Evolutionary conservation across 2,888 invertebrate genomes (phyloP).

Genomic region (Cryptus viduatorius): DNA sequence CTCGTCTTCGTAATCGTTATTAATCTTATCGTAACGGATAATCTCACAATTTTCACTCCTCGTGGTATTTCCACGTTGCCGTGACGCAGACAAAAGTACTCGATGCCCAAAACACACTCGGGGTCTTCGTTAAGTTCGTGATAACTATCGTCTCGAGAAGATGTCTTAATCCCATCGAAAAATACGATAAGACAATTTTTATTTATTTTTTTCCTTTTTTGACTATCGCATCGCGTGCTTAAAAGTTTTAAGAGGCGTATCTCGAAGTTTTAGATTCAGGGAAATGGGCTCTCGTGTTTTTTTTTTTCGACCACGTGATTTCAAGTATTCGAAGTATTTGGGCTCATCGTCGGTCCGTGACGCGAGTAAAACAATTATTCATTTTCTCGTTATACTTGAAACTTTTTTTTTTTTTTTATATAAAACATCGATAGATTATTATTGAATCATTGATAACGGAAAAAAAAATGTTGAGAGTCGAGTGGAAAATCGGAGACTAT

Average conservation of each 20-base stretch:
- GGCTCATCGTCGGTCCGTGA: not conserved
- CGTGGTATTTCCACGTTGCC: not conserved
- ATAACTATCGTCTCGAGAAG: not conserved
- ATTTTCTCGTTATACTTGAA: too few relatives aligned
- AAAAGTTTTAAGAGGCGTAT: not conserved
- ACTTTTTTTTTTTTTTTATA: too few relatives aligned
- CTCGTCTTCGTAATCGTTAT: conserved; percentile 19
- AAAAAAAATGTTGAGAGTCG: too few relatives aligned
- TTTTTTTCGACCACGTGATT: not conserved
- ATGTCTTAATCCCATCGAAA: not conserved
- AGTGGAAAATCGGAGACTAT: too few relatives aligned
- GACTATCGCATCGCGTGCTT: not conserved
- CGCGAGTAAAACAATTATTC: too few relatives aligned
- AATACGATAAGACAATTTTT: not conserved
- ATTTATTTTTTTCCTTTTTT: not conserved
- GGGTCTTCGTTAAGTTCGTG: not conserved
- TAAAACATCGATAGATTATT: too few relatives aligned
- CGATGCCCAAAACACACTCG: too few relatives aligned
- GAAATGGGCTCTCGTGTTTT: not conserved
- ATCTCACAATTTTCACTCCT: conserved; percentile 2
- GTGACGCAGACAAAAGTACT: not conserved
- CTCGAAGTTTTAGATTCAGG: not conserved
- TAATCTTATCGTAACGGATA: conserved; percentile 50
- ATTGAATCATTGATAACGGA: too few relatives aligned
- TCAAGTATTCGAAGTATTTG: not conserved